Evolutionary conservation across 2,113 vertebrate species (phyloP), one percentile per base, ranked within the genome.

Genomic region (Helogale parvula): DNA sequence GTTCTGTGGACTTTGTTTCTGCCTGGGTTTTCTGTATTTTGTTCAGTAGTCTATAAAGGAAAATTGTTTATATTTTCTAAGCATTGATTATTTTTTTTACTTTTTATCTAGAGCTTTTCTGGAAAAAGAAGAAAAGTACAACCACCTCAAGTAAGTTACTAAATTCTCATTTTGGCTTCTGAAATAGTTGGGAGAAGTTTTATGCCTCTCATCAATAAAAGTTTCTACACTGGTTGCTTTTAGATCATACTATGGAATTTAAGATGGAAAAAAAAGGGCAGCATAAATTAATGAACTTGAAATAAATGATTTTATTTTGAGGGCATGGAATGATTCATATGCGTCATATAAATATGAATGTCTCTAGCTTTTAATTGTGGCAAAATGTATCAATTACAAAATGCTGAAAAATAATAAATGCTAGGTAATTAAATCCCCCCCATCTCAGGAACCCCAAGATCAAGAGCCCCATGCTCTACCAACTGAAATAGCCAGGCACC

Each of bases 61-160:
- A 93, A 96, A 79, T 74, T 76, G 45, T 65, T 79, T 65, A 41
- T 15, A 27, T 87, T 82, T 86, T 91, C 7, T 93, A 96, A 90
- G 35, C 16, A 90, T 65, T 96, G 69, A 84, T 95, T 90, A 77
- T 7, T 66, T n/a, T 74, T 84, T 86, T 87, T 45, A 52, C 71
- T 38, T 98, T 83, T 98, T 83, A 96, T 97, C 98, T 98, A 99
- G 99, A 99, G 98, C 98, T 99, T 99, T 98, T 98, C 99, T 74
- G 99, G 99, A 98, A 99, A 99, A 98, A 99, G 99, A 98, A 99
- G 98, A 77, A 99, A 99, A 98, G 96, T 98, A 23, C 99, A 99
- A 1, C 96, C 98, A 66, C 98, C 99, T 92, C 99, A 99, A 80
- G 99, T 99, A 97, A 99, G 45, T 93, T 93, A 57, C 31, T 92